phyloP scores from a whole-genome alignment of 2,797 vertebrate species.

The Brachyrhaphis roseni region DNA sequence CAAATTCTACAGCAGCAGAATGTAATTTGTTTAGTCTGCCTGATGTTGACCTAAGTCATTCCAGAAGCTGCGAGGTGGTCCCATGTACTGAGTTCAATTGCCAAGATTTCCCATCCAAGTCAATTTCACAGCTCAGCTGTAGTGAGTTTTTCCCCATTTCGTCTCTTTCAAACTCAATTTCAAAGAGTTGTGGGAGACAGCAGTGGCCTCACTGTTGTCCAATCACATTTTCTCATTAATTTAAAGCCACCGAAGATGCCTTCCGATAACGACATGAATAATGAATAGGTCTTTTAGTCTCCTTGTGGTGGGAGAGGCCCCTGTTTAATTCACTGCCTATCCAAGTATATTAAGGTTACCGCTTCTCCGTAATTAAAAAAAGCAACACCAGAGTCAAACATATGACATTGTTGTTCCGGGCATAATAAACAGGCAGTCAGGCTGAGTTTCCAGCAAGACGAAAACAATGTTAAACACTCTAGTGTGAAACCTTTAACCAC shows the following conservation, averaged over 20 bases:
- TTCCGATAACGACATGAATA: conserved; percentile 81
- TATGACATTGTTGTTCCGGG: conserved; percentile 61
- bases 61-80: conserved; percentile 43
- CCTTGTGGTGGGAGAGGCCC: conserved; percentile 42
- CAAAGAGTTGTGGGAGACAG: conserved; percentile 66
- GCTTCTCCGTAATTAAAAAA: conserved; percentile 35
- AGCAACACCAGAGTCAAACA: conserved; percentile 33
- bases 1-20: conserved; percentile 35
- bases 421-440: conserved; percentile 73
- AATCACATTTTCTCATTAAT: conserved; percentile 82
- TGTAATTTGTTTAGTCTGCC: conserved; percentile 26
- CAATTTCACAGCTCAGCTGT: conserved; percentile 67
- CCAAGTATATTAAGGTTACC: conserved; percentile 65
- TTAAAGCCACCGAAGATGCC: conserved; percentile 69
- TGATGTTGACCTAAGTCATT: conserved; percentile 45
- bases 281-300: conserved; percentile 72
- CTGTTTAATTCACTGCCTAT: conserved; percentile 73
- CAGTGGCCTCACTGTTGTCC: conserved; percentile 65
- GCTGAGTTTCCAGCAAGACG: conserved; percentile 41
- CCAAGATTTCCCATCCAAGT: conserved; percentile 70
- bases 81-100: conserved; percentile 49
- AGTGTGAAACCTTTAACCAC: conserved; percentile 7
- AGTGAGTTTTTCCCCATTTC: conserved; percentile 27
- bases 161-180: conserved; percentile 79
- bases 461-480: conserved; percentile 17